Conservation (phyloP, 2,888 invertebrate species). For the Nomada goodeniana region DNA sequence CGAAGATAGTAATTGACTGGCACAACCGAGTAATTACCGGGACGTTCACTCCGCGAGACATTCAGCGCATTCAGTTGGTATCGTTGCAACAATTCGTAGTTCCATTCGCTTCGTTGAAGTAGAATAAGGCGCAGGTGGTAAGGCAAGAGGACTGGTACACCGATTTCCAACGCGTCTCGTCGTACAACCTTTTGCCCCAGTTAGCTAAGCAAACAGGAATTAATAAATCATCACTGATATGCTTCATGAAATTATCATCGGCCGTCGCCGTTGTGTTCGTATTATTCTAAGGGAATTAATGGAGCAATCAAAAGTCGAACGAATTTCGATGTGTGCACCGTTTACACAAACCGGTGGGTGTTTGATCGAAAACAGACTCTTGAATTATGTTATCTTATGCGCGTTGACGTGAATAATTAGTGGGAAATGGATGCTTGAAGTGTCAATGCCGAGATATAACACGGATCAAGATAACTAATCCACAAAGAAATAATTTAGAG, state of each 20-base stretch:
- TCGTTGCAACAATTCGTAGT: slow-evolving; percentile 19
- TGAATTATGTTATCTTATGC: neutral
- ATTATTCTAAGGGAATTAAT: neutral
- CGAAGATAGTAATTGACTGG: slow-evolving; percentile 22
- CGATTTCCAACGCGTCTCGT: neutral
- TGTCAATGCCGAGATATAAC: neutral
- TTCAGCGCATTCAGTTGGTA: slow-evolving; percentile 14
- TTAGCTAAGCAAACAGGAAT: neutral
- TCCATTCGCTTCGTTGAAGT: slow-evolving; percentile 9
- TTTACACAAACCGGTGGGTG: too few species aligned
- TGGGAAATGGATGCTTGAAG: neutral
- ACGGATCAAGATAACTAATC: too few species aligned
- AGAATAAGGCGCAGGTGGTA: neutral
- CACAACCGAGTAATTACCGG: slow-evolving; percentile 21
- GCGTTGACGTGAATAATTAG: neutral
- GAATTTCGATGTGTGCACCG: neutral
- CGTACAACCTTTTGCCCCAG: neutral
- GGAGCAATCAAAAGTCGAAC: neutral
- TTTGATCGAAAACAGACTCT: neutral
- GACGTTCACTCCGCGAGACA: slow-evolving; percentile 21
- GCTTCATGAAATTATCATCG: neutral
- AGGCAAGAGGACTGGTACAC: neutral
- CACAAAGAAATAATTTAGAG: too few species aligned
- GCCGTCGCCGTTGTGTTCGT: neutral
- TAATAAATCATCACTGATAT: neutral